Evolutionary conservation across 2,888 invertebrate genomes (phyloP), one percentile per base, ranked within the genome.

Genomic region (Microctonus brassicae): DNA sequence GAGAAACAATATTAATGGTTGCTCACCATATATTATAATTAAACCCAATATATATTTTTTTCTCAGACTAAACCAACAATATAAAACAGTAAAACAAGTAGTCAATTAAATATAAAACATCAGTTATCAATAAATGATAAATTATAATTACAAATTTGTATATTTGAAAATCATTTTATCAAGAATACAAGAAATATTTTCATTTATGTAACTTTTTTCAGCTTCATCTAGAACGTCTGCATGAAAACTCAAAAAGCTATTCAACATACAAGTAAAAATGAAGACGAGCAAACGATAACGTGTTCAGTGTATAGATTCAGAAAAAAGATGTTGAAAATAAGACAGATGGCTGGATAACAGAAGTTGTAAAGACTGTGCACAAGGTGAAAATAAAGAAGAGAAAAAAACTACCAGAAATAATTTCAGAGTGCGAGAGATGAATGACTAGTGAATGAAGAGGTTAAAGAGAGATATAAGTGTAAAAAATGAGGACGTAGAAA

Each of bases 401-500:
- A 68, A 47, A 64, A 36, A 13, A 53, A 62, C 26, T 34, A 66
- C 58, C 29, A 58, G 58, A 5, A 22, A 11, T 22, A 26, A 53
- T 29, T 66, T 57, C 24, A n/a, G 11, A 69, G 63, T 53, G 57
- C 11, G 17, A 66, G 39, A n/a, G 57, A 7, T 66, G 58, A n/a
- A 58, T 34, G 42, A 20, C 24, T 26, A 17, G 65, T 52, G 57
- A 36, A 34, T 65, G 57, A 63, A 42, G n/a, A 65, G 36, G 60
- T 29, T 36, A 53, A 69, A 42, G n/a, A 57, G 47, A 42, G 33
- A 57, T 63, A 55, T 42, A 33, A 22, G 70, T 64, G 52, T 42
- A 22, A 52, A 26, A 64, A 60, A 70, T 58, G 69, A 69, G 58
- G 57, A 64, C 24, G 57, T 36, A 36, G 26, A n/a, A n/a, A n/a